Conservation (phyloP, 2,797 vertebrate species). For the Macropus fuliginosus region DNA sequence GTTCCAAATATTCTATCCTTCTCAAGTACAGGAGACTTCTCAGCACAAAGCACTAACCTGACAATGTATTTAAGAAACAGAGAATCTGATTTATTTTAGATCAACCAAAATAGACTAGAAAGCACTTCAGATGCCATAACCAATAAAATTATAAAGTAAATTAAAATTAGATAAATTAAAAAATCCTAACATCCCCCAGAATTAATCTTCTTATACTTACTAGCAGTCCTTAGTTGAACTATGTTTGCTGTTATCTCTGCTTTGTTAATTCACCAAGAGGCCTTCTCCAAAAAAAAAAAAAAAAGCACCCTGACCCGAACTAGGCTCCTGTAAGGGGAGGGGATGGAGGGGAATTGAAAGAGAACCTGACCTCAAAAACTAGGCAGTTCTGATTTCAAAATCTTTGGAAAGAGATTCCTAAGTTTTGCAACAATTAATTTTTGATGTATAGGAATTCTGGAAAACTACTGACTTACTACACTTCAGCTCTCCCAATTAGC, state of each 20-base stretch:
- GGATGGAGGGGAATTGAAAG: not conserved
- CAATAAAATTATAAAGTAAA: conserved; percentile 22
- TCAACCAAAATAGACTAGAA: conserved; percentile 43
- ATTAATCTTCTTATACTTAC: conserved; percentile 14
- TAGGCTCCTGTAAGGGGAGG: not conserved
- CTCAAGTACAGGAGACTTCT: conserved; percentile 21
- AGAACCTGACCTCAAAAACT: conserved; percentile 17
- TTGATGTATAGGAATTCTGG: not conserved
- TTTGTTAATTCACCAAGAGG: conserved; percentile 54
- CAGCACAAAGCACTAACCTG: conserved; percentile 6
- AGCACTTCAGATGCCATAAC: conserved; percentile 8
- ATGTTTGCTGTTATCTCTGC: conserved; percentile 51
- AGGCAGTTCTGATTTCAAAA: conserved; percentile 7
- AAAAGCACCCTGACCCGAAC: not conserved
- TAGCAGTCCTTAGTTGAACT: conserved; percentile 18
- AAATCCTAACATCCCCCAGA: conserved; percentile 2
- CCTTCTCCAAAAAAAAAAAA: not conserved
- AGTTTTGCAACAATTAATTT: not conserved
- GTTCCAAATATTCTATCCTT: conserved; percentile 23
- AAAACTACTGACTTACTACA: conserved; percentile 22
- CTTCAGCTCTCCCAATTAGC: not conserved
- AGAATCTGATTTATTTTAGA: conserved; percentile 46
- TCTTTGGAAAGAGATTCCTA: conserved; percentile 1
- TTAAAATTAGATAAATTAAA: conserved; percentile 29
- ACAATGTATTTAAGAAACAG: conserved; percentile 17